Base-by-base conservation (phyloP, 2,797 vertebrate species). In the Enoplosus armatus region DNA sequence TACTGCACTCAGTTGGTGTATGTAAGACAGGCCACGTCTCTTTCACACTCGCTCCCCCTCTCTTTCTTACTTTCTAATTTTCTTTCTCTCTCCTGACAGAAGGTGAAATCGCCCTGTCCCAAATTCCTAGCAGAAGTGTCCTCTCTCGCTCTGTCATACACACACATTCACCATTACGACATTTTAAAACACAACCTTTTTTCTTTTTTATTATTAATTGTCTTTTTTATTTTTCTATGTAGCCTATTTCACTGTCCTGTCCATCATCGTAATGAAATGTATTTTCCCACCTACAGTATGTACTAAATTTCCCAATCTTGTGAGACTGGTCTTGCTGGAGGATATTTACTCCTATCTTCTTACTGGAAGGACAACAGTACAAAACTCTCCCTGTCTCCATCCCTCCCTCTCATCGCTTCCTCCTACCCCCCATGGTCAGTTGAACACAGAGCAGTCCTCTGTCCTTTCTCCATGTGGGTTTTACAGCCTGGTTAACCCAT, bases 401-500 rank as follows among this genome's bases (percentile, higher is more conserved):
- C 64, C 75, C 72, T 75, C 83, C 59, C 82, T 73, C 69, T 66
- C 51, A 5, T 61, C 2, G 27, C 82, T 84, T 87, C 87, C 81
- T 89, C 84, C 79, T 64, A 77, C 84, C 86, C 85, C 87, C 85
- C 48, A 67, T 83, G 77, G 89, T 80, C 80, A 84, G 70, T 50
- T 16, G 65, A 87, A 70, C 81, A 92, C 84, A 90, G 90, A 88
- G 76, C 63, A 29, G 60, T 33, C 83, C 84, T 90, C 87, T 91
- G 90, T 90, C 79, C 85, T 51, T 71, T 64, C 85, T 74, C 87
- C 84, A 83, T 88, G 89, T 88, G 89, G 89, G 70, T 72, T 89
- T 87, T 68, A 77, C 74, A 75, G 84, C 79, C 87, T 53, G 56
- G 69, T 89, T 89, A 90, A 91, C 86, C 83, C 87, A 22, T 59